Evolutionary conservation across 2,113 vertebrate genomes (phyloP), one percentile per base, ranked within the genome.

Genomic region (Spheniscus mendiculus): DNA sequence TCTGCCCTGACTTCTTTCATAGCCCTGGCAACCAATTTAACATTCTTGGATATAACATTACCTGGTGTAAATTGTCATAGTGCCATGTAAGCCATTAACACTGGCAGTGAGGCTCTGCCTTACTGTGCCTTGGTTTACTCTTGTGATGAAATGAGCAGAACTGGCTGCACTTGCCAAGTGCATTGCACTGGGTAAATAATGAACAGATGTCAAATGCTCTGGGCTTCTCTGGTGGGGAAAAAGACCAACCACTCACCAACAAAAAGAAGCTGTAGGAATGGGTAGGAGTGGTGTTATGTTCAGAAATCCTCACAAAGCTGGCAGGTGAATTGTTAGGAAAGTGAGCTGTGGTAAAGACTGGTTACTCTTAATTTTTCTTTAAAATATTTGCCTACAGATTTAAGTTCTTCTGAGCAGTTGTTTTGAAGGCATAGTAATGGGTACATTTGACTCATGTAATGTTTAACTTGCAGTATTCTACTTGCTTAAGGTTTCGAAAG

Each of bases 401-500:
- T 70, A 50, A 93, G 67, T 86, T 76, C 55, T 49, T 67, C 42
- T 87, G 27, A 89, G 27, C 40, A 81, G 74, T 47, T 91, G 72
- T 92, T 97, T 72, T 94, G 34, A 90, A 93, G 63, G 78, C 52
- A 55, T 55, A 20, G 20, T 74, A 92, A 81, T 87, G 36, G 36
- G 66, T 83, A 73, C 27, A 11, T 73, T 73, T 59, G 71, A 74
- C 63, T 95, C n/a, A n/a, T 4, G n/a, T 85, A 87, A 91, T 90
- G 63, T 95, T 95, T 96, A 94, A 85, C 61, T 88, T 81, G 17
- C 18, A 61, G 56, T 83, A 61, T 79, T 95, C 55, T 95, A 66
- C 97, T 97, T 97, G 93, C n/a, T 89, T 38, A 93, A 67, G 62
- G 61, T 90, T 94, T 91, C 15, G 6, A 84, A 92, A 87, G 59